phyloP scores from a whole-genome alignment of 2,113 vertebrate species.

The Nerophis ophidion region DNA sequence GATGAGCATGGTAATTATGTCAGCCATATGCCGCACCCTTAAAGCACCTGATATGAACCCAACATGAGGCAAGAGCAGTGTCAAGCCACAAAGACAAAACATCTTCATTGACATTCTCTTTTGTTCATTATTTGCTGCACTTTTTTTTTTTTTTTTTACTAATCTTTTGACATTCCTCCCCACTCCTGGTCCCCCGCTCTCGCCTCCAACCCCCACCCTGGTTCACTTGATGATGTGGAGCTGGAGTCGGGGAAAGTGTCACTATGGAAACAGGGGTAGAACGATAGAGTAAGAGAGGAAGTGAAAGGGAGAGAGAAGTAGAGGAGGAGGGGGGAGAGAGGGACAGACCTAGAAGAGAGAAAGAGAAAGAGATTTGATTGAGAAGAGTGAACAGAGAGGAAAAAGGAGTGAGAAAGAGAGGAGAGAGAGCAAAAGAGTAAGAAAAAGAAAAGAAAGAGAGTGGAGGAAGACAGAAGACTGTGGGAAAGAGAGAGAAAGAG shows the following conservation, averaged over 20 bases:
- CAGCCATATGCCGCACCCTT: slow-evolving; percentile 59
- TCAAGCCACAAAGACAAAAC: slow-evolving; percentile 31
- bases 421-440: too few relatives aligned
- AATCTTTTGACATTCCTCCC: slow-evolving; percentile 36
- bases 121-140: slow-evolving; percentile 41
- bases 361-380: neutral
- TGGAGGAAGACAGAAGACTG: slow-evolving; percentile 14
- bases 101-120: slow-evolving; percentile 32
- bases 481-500: slow-evolving; percentile 10
- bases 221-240: slow-evolving; percentile 58
- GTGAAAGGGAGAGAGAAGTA: slow-evolving; percentile 17
- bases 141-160: slow-evolving; percentile 15
- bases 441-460: too few relatives aligned
- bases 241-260: slow-evolving; percentile 67
- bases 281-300: slow-evolving; percentile 1
- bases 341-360: neutral
- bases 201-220: slow-evolving; percentile 42
- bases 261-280: slow-evolving; percentile 72
- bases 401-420: too few relatives aligned
- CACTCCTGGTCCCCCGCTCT: slow-evolving; percentile 12
- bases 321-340: neutral
- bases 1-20: slow-evolving; percentile 63
- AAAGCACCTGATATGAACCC: slow-evolving; percentile 43
- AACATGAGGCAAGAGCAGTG: slow-evolving; percentile 7
- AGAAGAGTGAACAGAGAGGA: too few relatives aligned